Percentiles rank a stretch among this genome's conserved stretches.
phyloP scores from a whole-genome alignment of 2,888 invertebrate genomes.

The Melinaea menophilus region DNA sequence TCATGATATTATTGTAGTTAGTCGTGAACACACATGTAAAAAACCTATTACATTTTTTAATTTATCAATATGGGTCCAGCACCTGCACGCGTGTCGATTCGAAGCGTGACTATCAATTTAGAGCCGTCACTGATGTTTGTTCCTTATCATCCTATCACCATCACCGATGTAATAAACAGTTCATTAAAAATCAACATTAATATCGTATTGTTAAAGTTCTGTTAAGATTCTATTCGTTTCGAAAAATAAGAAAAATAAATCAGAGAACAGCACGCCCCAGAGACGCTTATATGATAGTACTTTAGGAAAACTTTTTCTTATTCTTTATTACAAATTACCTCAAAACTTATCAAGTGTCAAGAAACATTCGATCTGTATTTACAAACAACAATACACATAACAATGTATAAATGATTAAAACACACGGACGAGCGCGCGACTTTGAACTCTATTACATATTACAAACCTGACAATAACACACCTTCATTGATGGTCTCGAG shows the following conservation, averaged over 20 bases:
- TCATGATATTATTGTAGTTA: too few relatives aligned
- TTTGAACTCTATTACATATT: too few relatives aligned
- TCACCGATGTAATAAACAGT: too few relatives aligned
- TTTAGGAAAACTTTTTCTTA: too few relatives aligned
- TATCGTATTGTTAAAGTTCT: too few relatives aligned
- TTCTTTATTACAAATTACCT: too few relatives aligned
- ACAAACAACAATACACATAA: background rate
- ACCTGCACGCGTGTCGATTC: background rate
- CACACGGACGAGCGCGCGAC: background rate
- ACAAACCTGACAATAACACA: background rate
- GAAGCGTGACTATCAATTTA: background rate
- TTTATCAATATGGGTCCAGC: background rate
- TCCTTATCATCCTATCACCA: background rate
- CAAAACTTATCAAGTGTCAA: too few relatives aligned
- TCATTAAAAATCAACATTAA: too few relatives aligned
- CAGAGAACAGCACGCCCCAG: too few relatives aligned
- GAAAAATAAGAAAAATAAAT: too few relatives aligned
- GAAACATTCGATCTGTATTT: too few relatives aligned
- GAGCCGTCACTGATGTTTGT: constrained; percentile 1
- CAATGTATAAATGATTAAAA: background rate
- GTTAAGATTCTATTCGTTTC: too few relatives aligned
- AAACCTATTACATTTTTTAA: background rate
- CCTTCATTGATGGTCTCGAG: constrained; percentile 13
- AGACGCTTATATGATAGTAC: background rate
- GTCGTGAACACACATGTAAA: background rate